These are phyloP conservation scores for Peromyscus eremicus DNA, from an alignment of 2,797 vertebrate species.

Conservation along the genomic window DNA sequence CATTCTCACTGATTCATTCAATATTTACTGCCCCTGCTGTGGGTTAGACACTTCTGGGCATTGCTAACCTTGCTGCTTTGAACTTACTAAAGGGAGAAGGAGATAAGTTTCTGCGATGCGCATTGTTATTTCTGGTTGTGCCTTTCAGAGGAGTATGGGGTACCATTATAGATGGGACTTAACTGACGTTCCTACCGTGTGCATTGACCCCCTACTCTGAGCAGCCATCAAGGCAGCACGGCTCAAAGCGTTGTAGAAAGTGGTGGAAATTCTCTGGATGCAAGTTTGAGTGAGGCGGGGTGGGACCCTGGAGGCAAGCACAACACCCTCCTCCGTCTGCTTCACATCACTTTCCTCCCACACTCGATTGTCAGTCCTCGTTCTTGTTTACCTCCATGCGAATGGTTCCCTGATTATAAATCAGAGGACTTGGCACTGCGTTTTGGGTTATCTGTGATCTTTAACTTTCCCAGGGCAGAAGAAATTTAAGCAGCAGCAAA, in stretches of 20 bases:
- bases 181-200: neutral
- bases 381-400: slow-evolving; percentile 74
- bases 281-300: neutral
- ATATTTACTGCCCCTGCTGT: neutral
- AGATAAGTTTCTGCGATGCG: neutral
- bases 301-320: neutral
- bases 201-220: neutral
- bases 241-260: slow-evolving; percentile 42
- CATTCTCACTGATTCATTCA: neutral
- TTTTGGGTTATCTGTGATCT: slow-evolving; percentile 77
- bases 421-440: slow-evolving; percentile 76
- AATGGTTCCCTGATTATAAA: slow-evolving; percentile 76
- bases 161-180: neutral
- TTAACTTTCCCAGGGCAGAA: slow-evolving; percentile 77
- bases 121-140: neutral
- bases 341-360: slow-evolving; percentile 64
- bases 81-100: slow-evolving; percentile 15
- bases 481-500: slow-evolving; percentile 71
- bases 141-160: neutral
- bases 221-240: neutral
- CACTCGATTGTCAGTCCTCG: slow-evolving; percentile 51
- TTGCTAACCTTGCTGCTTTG: neutral
- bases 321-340: slow-evolving; percentile 24
- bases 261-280: slow-evolving; percentile 14
- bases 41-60: neutral